Evolutionary conservation across 2,113 vertebrate genomes (phyloP).

Genomic region (Notiomystis cincta): DNA sequence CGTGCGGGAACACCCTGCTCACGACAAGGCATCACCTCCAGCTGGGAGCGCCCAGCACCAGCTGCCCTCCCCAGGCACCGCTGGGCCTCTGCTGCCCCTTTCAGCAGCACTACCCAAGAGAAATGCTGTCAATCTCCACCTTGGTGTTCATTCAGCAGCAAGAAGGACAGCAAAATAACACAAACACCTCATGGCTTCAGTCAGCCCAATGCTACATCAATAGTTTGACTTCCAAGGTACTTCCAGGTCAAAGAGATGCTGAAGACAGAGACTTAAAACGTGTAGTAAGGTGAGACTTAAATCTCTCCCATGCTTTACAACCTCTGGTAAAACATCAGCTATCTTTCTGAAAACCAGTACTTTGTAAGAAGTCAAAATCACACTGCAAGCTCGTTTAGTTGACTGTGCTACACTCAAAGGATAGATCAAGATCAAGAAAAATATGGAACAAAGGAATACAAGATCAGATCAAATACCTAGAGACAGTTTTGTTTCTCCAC

Average conservation of each 20-base stretch:
- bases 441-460: background rate
- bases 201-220: background rate
- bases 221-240: background rate
- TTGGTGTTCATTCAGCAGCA: background rate
- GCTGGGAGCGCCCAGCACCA: background rate
- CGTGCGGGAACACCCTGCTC: rapidly evolving
- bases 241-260: background rate
- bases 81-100: background rate
- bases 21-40: rapidly evolving
- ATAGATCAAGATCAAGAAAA: background rate
- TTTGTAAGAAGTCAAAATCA: background rate
- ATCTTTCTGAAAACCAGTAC: background rate
- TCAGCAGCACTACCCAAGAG: background rate
- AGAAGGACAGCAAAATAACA: background rate
- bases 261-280: background rate
- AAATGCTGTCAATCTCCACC: background rate
- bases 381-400: background rate
- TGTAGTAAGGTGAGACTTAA: background rate
- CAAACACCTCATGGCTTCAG: rapidly evolving
- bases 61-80: background rate
- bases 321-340: background rate
- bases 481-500: background rate
- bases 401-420: background rate
- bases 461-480: background rate
- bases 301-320: background rate